Percentiles rank a stretch among this genome's conserved stretches.
Conservation (phyloP, 2,888 invertebrate genomes). For the Lasioglossum leucozonium region DNA sequence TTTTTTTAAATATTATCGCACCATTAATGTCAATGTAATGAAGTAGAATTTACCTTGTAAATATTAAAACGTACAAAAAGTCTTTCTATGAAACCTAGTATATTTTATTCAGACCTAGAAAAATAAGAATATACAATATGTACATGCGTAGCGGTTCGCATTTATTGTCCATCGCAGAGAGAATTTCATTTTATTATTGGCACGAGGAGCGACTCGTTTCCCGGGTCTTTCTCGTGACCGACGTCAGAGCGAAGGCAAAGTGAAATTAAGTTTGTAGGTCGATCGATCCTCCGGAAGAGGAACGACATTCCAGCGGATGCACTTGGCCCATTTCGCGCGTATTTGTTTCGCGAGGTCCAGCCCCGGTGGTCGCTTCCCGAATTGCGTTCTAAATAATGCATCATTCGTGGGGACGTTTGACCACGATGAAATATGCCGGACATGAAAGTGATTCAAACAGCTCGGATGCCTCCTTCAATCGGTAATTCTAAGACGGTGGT, state of each 20-base stretch:
- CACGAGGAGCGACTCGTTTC: background rate
- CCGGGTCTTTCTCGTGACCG: background rate
- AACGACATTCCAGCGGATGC: constrained; percentile 46
- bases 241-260: constrained; percentile 5
- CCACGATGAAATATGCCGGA: constrained; percentile 66
- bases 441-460: constrained; percentile 73
- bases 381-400: constrained; percentile 74
- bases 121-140: background rate
- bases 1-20: background rate
- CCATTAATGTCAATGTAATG: background rate
- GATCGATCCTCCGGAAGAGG: constrained; percentile 48
- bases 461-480: constrained; percentile 61
- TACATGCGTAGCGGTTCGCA: background rate
- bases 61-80: background rate
- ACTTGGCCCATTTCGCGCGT: constrained; percentile 62
- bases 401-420: constrained; percentile 69
- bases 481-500: constrained; percentile 40
- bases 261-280: constrained; percentile 55
- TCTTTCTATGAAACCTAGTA: background rate
- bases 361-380: constrained; percentile 51
- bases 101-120: background rate
- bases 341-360: constrained; percentile 58
- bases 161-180: background rate
- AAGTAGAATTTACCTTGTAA: background rate
- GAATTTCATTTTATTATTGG: background rate